phyloP scores from a whole-genome alignment of 2,113 vertebrate species.

The Tringa solitaria region DNA sequence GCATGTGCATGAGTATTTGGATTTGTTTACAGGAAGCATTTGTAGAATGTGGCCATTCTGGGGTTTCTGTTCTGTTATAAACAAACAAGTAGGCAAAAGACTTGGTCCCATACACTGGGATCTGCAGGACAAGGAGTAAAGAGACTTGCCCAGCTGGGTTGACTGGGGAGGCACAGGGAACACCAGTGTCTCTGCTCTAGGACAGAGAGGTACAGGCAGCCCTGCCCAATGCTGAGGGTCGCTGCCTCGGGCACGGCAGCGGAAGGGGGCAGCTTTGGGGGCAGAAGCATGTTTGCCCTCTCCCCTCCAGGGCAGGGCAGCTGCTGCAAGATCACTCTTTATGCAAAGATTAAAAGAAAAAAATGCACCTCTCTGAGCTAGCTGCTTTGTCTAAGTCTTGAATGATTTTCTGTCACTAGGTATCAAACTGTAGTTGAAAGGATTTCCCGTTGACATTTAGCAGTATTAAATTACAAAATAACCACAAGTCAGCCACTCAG shows the following conservation, averaged over 20 bases:
- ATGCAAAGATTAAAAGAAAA: constrained; percentile 52
- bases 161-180: not conserved
- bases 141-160: not conserved
- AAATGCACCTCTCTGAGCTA: constrained; percentile 34
- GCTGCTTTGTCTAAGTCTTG: constrained; percentile 64
- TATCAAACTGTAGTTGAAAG: constrained; percentile 73
- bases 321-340: constrained; percentile 10
- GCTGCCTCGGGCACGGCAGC: not conserved
- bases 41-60: not conserved
- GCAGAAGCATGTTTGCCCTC: not conserved
- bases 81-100: not conserved
- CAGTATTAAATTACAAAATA: constrained; percentile 76
- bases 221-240: not conserved
- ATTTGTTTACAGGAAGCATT: not conserved
- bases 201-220: not conserved
- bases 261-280: not conserved
- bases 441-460: constrained; percentile 76
- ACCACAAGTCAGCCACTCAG: constrained; percentile 73
- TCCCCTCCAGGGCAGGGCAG: constrained; percentile 17
- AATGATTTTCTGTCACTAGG: constrained; percentile 74
- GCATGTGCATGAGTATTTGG: not conserved
- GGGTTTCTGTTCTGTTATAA: not conserved
- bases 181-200: rapidly evolving
- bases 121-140: not conserved
- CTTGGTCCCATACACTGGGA: not conserved